These are phyloP conservation scores for Zapornia atra DNA, from an alignment of 2,113 vertebrate genomes.

Conservation along the genomic window DNA sequence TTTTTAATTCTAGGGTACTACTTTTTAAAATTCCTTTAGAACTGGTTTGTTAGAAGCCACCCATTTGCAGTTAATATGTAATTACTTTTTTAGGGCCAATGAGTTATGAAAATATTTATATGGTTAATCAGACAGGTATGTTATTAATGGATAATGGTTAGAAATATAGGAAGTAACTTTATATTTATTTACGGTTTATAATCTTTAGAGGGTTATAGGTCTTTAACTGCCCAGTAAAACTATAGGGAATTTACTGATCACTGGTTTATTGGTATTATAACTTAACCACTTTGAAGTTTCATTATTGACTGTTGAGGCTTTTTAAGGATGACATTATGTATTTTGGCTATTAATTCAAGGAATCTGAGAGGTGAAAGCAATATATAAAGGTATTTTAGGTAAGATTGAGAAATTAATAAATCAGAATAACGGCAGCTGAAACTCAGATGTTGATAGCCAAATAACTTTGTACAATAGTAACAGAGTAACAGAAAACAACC, in stretches of 20 bases:
- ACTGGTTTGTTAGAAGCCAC: not conserved
- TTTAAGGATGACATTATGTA: conserved; percentile 20
- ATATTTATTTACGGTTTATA: conserved; percentile 42
- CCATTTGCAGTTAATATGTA: not conserved
- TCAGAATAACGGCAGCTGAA: not conserved
- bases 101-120: conserved; percentile 4
- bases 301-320: conserved; percentile 6
- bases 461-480: not conserved
- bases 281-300: not conserved
- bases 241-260: conserved; percentile 47
- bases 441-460: not conserved
- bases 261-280: conserved; percentile 43
- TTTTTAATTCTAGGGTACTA: not conserved
- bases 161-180: conserved; percentile 46
- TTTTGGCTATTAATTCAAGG: conserved; percentile 2
- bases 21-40: not conserved
- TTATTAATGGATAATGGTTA: conserved; percentile 17
- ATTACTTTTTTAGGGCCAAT: not conserved
- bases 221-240: conserved; percentile 51
- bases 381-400: not conserved
- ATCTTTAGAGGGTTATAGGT: conserved; percentile 40
- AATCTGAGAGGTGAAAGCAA: not conserved
- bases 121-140: conserved; percentile 12
- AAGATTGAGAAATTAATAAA: not conserved
- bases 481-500: not conserved